These are phyloP conservation scores for Antigone vipio DNA, from an alignment of 2,113 vertebrate species.

Conservation along the genomic window DNA sequence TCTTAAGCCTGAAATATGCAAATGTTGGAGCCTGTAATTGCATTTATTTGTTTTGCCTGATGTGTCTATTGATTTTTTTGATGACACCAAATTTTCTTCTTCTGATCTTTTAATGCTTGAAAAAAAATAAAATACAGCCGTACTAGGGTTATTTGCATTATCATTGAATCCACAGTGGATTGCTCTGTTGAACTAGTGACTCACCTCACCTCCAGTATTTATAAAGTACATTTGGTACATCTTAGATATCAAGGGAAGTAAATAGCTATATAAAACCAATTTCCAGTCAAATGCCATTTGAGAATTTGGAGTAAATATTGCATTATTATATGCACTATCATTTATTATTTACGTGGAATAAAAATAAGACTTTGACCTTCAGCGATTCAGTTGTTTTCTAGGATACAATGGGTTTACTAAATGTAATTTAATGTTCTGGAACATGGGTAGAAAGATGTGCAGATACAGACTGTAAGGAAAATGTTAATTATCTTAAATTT, in stretches of 20 bases:
- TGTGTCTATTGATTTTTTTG: background rate
- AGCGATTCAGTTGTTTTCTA: constrained; percentile 26
- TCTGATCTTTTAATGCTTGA: background rate
- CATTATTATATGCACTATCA: background rate
- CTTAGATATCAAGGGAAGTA: background rate
- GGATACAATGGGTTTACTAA: constrained; percentile 17
- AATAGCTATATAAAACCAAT: constrained; percentile 8
- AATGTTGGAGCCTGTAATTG: background rate
- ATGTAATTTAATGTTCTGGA: constrained; percentile 71
- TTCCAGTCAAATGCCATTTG: constrained; percentile 28
- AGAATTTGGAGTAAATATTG: constrained; percentile 44
- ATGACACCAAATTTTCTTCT: background rate
- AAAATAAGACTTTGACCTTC: constrained; percentile 64
- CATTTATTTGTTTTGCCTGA: constrained; percentile 20
- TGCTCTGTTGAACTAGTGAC: background rate
- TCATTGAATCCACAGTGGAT: background rate
- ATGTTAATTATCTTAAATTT: constrained; percentile 78
- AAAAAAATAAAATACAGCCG: background rate
- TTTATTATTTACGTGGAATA: constrained; percentile 51
- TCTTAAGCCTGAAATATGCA: constrained; percentile 30
- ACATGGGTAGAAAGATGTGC: constrained; percentile 59
- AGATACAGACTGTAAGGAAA: constrained; percentile 68
- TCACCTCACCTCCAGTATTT: background rate
- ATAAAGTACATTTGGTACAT: background rate
- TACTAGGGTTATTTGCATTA: background rate